Base-by-base conservation (phyloP, 2,797 vertebrate species). In the Octomys mimax region DNA sequence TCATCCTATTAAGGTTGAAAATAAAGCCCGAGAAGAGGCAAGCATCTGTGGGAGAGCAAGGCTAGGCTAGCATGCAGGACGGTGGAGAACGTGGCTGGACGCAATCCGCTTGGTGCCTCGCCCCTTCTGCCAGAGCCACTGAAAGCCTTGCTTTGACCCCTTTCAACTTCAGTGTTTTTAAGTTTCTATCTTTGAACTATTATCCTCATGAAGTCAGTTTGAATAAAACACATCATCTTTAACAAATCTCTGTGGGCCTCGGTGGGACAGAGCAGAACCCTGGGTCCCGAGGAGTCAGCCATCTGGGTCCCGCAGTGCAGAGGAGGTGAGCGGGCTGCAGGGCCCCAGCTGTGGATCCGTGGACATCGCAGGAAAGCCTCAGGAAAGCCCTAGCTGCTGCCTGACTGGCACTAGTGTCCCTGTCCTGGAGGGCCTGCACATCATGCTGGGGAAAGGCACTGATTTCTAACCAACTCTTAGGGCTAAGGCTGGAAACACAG, bases 371-470 rank as follows among this genome's bases (percentile, higher is more conserved):
- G 80, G 62, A 87, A 92, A 79, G 52, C n/a, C 18, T 18, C 11
- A 36, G 80, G 62, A 87, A 92, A 79, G 52, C n/a, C 18, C 33
- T 16, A 5, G 68, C 8, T 28, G 68, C 71, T 71, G 46, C 13
- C 70, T 61, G 33, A 24, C 64, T 61, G 42, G 52, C 28, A 18
- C 33, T 81, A 22, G 7, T 26, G 11, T 64, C 7, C 39, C 26
- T 73, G 49, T 75, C 57, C 81, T 7, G 0, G 6, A 79, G 66
- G 1, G 4, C 54, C 54, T 28, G 26, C 22, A 39, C 21, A 1
- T 13, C 4, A 4, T 4, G 36, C 46, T 64, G 16, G n/a, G 4
- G 4, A 79, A 61, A 0, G 6, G 18, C 31, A 36, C 11, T 11
- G 68, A 52, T 82, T 84, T 57, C 87, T 59, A 39, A 39, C 26